Evolutionary conservation across 53 echinoderm and acorn worm genomes (phyloP).

Genomic region (Crossaster papposus): DNA sequence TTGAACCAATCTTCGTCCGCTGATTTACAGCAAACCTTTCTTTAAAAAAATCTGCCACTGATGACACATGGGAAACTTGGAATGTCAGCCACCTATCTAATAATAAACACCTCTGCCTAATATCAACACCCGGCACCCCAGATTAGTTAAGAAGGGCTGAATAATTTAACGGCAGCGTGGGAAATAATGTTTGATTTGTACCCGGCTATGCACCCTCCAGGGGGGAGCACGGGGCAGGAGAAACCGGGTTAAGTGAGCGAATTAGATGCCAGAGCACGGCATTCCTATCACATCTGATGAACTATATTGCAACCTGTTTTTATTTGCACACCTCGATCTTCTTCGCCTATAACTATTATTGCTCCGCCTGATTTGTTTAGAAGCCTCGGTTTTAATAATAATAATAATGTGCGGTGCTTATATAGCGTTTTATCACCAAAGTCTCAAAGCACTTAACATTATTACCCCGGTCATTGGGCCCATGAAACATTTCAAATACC

Average conservation of each 20-base stretch:
- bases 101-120: neutral
- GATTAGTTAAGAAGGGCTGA: neutral
- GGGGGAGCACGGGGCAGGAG: neutral
- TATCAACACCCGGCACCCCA: neutral
- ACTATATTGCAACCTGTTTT: no score
- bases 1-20: neutral
- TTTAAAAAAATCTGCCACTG: neutral
- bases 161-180: neutral
- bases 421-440: no score
- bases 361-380: no score
- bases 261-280: neutral
- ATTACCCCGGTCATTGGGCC: no score
- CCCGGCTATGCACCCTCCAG: neutral
- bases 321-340: no score
- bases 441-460: no score
- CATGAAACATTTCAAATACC: no score
- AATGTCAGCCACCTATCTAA: neutral
- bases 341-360: no score
- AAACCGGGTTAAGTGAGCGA: constrained; percentile 9
- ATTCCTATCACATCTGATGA: no score
- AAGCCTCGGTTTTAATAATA: no score
- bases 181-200: constrained; percentile 4
- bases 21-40: neutral
- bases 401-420: no score
- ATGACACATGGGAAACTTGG: neutral